phyloP scores from a whole-genome alignment of 2,888 invertebrate genomes.

The Philaethria dido region DNA sequence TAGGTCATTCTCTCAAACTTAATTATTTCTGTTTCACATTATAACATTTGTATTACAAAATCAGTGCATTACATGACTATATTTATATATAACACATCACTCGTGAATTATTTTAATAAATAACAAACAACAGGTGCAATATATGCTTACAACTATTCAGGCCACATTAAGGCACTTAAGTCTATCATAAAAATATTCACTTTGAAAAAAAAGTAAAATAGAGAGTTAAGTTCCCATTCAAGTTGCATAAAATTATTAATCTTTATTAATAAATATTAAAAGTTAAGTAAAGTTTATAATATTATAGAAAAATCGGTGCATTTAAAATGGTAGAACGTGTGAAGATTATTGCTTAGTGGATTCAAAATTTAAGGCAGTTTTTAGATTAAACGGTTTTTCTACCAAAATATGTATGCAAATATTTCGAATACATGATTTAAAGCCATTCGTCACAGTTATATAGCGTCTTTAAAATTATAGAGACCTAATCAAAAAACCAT shows the following conservation, averaged over 20 bases:
- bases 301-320: no score
- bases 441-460: no score
- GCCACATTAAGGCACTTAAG: conserved; percentile 67
- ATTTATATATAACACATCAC: conserved; percentile 30
- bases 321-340: no score
- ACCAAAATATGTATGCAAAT: no score
- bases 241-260: not conserved
- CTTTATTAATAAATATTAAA: not conserved
- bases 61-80: conserved; percentile 20
- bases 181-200: conserved; percentile 57
- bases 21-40: not conserved
- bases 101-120: conserved; percentile 35
- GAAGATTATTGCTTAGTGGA: no score
- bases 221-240: conserved; percentile 7
- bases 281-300: not conserved
- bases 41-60: conserved; percentile 7
- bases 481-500: no score
- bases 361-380: no score
- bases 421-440: no score
- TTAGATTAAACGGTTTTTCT: no score
- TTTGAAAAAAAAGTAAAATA: conserved; percentile 5
- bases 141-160: conserved; percentile 53
- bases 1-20: not conserved
- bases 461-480: no score
- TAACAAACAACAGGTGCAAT: conserved; percentile 42